phyloP scores from a whole-genome alignment of 1,140 invertebrate genomes.

The Meteorus sp. region DNA sequence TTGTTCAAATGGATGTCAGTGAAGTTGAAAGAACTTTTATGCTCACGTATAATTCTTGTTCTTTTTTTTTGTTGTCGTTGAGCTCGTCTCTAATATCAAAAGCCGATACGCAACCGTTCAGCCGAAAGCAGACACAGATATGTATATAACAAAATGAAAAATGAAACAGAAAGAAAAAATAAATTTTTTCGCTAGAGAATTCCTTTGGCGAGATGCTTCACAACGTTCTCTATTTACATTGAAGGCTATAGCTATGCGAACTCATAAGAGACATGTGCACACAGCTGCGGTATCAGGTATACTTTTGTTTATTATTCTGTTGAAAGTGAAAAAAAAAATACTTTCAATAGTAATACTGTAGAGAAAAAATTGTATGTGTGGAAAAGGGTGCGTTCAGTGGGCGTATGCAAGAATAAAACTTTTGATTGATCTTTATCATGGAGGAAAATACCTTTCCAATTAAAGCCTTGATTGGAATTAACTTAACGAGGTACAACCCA shows the following conservation, averaged over 20 bases:
- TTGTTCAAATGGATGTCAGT: too few species aligned
- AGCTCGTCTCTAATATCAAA: constrained; percentile 27
- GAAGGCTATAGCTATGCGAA: not conserved
- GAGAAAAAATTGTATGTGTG: not conserved
- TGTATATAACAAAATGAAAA: constrained; percentile 1
- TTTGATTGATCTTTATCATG: constrained; percentile 28
- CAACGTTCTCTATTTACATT: constrained; percentile 25
- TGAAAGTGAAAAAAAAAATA: constrained; percentile 1
- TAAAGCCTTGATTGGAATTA: constrained; percentile 52
- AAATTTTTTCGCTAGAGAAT: constrained; percentile 11
- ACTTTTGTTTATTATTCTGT: not conserved
- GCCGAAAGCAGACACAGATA: not conserved
- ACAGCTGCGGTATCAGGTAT: constrained; percentile 8
- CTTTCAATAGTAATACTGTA: constrained; percentile 5
- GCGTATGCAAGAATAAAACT: too few species aligned
- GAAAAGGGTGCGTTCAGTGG: not conserved
- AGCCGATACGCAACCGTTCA: too few species aligned
- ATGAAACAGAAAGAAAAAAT: constrained; percentile 9
- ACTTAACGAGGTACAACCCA: constrained; percentile 11
- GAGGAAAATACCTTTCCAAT: constrained; percentile 42
- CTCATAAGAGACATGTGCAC: constrained; percentile 7
- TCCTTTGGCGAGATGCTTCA: not conserved
- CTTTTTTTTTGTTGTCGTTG: too few species aligned
- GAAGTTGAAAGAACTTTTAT: too few species aligned
- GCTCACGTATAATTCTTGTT: too few species aligned